Evolutionary conservation across 2,888 invertebrate genomes (phyloP).

Genomic region (Hoplodrina blanda): DNA sequence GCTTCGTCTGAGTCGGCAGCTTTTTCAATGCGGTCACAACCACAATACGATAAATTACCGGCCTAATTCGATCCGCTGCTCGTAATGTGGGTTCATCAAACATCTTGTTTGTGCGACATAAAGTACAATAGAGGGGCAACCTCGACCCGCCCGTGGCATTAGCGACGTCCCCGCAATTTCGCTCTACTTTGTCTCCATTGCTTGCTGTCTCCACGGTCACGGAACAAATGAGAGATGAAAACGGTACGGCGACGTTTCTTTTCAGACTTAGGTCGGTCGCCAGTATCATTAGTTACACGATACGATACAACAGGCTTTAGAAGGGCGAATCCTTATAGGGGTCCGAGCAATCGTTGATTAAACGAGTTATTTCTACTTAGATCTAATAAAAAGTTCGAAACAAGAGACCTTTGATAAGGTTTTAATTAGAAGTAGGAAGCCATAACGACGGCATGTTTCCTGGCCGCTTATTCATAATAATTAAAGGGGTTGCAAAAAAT

Average conservation of each 20-base stretch:
- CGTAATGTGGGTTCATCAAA: conserved; percentile 86
- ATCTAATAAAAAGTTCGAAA: conserved; percentile 37
- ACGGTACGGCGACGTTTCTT: conserved; percentile 74
- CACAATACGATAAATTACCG: conserved; percentile 79
- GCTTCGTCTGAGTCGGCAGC: conserved; percentile 51
- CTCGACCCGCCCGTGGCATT: conserved; percentile 75
- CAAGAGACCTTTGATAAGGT: conserved; percentile 38
- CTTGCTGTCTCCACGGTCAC: conserved; percentile 75
- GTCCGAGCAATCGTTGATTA: conserved; percentile 47
- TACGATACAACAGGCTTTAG: conserved; percentile 59
- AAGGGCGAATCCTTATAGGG: conserved; percentile 36
- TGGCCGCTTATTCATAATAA: conserved; percentile 54
- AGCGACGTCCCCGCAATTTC: conserved; percentile 80
- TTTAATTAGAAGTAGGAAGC: conserved; percentile 48
- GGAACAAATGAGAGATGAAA: conserved; percentile 82
- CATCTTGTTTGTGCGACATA: conserved; percentile 84
- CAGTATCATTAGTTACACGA: conserved; percentile 77
- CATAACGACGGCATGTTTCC: conserved; percentile 22
- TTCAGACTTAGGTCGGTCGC: conserved; percentile 65
- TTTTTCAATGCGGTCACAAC: conserved; percentile 67
- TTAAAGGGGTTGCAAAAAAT: conserved; percentile 64
- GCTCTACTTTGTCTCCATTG: conserved; percentile 84
- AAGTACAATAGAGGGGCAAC: conserved; percentile 79
- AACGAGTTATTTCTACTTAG: conserved; percentile 36
- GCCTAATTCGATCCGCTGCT: conserved; percentile 83